Percentiles rank a stretch among this genome's conserved stretches.
Conservation (phyloP, 53 echinoderm and acorn worm genomes). For the Actinopyga echinites region DNA sequence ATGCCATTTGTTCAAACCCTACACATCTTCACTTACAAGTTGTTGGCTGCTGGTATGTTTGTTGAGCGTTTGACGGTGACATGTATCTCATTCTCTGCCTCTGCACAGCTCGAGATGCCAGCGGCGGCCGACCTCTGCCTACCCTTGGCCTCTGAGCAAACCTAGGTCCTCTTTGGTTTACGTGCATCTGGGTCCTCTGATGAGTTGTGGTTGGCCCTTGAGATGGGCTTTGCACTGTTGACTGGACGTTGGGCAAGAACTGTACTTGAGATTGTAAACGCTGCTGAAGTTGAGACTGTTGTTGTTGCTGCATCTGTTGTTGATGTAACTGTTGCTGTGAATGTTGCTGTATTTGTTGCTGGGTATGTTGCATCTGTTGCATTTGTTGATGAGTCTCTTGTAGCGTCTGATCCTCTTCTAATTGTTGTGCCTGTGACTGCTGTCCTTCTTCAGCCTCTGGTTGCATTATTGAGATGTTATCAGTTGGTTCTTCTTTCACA, state of each 20-base stretch:
- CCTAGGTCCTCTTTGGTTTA: constrained; percentile 13
- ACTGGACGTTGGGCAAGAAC: constrained; percentile 26
- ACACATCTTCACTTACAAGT: not conserved
- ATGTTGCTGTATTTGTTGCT: constrained; percentile 4
- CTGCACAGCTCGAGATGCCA: not conserved
- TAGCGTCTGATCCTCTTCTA: too few relatives aligned
- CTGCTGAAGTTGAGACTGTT: not conserved
- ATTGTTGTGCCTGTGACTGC: not conserved
- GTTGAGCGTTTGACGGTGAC: not conserved
- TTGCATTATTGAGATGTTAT: not conserved
- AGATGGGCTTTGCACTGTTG: not conserved
- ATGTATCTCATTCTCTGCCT: constrained; percentile 19
- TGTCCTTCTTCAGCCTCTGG: constrained; percentile 9
- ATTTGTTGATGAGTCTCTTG: not conserved
- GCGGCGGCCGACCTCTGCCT: not conserved
- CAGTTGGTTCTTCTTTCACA: constrained; percentile 12
- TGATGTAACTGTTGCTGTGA: constrained; percentile 8
- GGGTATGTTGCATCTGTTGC: not conserved
- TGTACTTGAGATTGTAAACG: not conserved
- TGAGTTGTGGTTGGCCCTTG: not conserved
- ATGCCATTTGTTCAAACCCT: not conserved
- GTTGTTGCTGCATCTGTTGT: constrained; percentile 4
- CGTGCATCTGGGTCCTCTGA: not conserved
- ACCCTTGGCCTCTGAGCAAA: constrained; percentile 8
- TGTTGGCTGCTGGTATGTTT: constrained; percentile 12